Base-by-base conservation (phyloP, 2,888 invertebrate species). In the Synergus itoensis region DNA sequence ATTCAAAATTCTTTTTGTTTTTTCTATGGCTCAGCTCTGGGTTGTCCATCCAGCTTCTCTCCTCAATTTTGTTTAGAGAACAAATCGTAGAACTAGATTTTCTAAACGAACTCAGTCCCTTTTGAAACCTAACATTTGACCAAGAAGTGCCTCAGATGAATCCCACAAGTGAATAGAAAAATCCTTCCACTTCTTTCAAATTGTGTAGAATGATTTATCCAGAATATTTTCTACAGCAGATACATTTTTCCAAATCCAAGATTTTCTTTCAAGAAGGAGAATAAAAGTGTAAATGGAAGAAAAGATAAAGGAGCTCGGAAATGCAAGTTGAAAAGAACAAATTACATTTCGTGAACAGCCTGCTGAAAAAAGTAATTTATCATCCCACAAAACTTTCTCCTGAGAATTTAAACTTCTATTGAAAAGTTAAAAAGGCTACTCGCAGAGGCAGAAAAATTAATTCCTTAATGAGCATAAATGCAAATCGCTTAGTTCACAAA, bases 1-100 rank as follows among this genome's bases (percentile, higher is more conserved):
- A 48, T 69, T 48, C 69, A 69, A 69, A 69, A 48, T 69, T 48
- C 69, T 69, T 69, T 69, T 48, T 48, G 14, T 45, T 69, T 69
- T 36, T 48, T 48, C 28, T 48, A 28, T 28, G 16, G 14, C 45
- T 69, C 45, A 69, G 18, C 21, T 69, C 21, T 28, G 48, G 45
- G 45, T 28, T 48, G 16, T 48, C 48, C 28, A 28, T 45, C 12
- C 67, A 69, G 45, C 14, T 69, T 69, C 67, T 48, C 45, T 28
- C 16, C n/a, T 16, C 21, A 21, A 48, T 69, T 69, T 5, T 43
- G 43, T 69, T 48, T 69, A 21, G 21, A 21, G n/a, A 41, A 4
- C n/a, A 43, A 67, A 14, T 43, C 5, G 5, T 45, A 21, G 21
- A 67, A 67, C 4, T 18, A 67, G 4, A 21, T 67, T n/a, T 67